Evolutionary conservation across 2,113 vertebrate genomes (phyloP).

Genomic region (Melanocharis versteri): DNA sequence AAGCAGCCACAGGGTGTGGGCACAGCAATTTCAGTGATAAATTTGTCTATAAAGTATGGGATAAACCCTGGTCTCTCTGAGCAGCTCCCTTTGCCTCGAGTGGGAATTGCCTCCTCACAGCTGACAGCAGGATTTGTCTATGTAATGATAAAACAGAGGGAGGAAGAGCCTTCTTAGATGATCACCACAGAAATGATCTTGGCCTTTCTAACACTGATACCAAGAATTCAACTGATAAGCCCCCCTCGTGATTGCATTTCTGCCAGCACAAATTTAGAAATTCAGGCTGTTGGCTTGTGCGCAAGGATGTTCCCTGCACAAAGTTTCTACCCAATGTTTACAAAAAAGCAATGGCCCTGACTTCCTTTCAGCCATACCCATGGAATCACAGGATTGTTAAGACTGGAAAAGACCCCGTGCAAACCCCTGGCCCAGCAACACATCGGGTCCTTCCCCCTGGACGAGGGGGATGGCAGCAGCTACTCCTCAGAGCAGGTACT

Average conservation of each 20-base stretch:
- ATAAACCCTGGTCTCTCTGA: background rate
- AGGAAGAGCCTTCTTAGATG: background rate
- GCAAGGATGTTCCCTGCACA: background rate
- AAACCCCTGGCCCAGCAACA: background rate
- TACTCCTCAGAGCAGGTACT: background rate
- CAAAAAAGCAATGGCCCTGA: background rate
- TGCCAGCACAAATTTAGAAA: background rate
- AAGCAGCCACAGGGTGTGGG: accelerated
- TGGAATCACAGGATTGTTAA: background rate
- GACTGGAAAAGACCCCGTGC: background rate
- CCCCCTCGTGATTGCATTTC: background rate
- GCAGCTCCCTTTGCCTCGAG: background rate
- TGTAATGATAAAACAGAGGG: background rate
- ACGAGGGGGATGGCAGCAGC: background rate
- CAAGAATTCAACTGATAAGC: background rate
- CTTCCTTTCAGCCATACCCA: background rate
- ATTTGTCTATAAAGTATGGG: background rate
- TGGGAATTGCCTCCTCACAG: background rate
- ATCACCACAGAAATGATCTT: background rate
- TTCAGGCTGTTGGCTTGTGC: background rate
- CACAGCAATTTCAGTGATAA: background rate
- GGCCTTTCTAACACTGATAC: background rate
- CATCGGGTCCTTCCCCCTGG: background rate
- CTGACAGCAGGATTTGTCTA: background rate
- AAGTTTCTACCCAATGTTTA: background rate